Base-by-base conservation (phyloP, 2,113 vertebrate species). In the Rhodinocichla rosea region DNA sequence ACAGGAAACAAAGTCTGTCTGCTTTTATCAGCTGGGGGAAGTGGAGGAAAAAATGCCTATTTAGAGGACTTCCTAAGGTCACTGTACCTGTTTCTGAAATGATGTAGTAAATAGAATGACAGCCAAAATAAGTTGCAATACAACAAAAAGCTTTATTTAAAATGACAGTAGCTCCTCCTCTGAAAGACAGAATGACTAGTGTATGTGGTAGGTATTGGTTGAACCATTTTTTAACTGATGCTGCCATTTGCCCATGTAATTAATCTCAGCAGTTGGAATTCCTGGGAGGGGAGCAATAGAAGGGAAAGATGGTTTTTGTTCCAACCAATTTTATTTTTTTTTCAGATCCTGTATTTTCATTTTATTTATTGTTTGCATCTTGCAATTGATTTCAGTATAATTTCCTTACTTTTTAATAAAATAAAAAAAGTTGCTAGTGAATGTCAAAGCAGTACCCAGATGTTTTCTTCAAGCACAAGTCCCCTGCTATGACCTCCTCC, bases 351-450 rank as follows among this genome's bases (percentile, higher is more conserved):
- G 30, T 83, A 67, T 88, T 95, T 96, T 94, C 39, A 77, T 96
- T 96, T 96, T 90, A 81, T 96, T 94, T 93, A 90, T 93, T 87
- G 76, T 94, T 95, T 78, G 79, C 83, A 71, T 96, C 73, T 90
- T 92, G 83, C 57, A 75, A 42, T 94, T 95, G 81, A 97, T 92
- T 94, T 96, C 91, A 83, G 67, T 76, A 89, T 94, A 82, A 79
- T 96, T 95, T 95, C 91, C 87, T 95, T 92, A 63, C 92, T 91
- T 69, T 91, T 95, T 95, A 95, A 95, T 96, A 95, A 96, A 97
- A 90, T 95, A 79, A 92, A 97, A 96, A 76, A 97, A 95, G 87
- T 96, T 95, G 73, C 92, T 89, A 97, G 95, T 83, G 94, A 96
- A 95, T 95, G 91, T 91, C 94, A 86, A 94, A 73, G 90, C 76